Evolutionary conservation across 2,113 vertebrate genomes (phyloP).

Genomic region (Tachysurus fulvidraco): DNA sequence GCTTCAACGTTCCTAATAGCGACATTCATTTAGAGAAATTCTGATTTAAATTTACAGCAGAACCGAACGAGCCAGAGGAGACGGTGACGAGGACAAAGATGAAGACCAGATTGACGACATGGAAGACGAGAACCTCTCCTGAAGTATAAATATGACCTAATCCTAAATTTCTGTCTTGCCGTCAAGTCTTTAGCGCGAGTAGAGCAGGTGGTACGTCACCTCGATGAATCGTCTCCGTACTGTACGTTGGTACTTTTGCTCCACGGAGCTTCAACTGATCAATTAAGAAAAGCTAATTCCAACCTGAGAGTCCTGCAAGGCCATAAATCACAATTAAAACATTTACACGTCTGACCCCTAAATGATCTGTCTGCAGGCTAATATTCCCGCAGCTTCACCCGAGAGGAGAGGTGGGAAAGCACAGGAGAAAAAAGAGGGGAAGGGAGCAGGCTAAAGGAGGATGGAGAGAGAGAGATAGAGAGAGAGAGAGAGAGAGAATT

Average conservation of each 20-base stretch:
- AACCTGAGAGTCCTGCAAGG: slow-evolving; percentile 31
- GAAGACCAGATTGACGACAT: neutral
- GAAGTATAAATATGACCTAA: neutral
- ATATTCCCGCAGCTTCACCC: slow-evolving; percentile 47
- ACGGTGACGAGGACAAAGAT: neutral
- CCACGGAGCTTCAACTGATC: slow-evolving; percentile 42
- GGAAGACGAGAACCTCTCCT: neutral
- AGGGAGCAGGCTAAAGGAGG: neutral
- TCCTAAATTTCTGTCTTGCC: neutral
- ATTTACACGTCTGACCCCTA: slow-evolving; percentile 53
- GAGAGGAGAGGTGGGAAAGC: slow-evolving; percentile 6
- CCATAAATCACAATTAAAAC: slow-evolving; percentile 60
- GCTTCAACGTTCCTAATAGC: neutral
- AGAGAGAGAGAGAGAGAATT: neutral
- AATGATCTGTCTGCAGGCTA: slow-evolving; percentile 55
- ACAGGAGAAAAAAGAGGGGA: neutral
- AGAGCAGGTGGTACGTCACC: neutral
- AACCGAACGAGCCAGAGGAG: neutral
- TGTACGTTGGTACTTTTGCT: slow-evolving; percentile 12
- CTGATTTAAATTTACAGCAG: neutral
- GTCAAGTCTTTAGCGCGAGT: slow-evolving; percentile 23
- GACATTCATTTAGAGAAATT: too few species aligned
- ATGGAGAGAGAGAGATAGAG: neutral
- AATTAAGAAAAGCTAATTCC: slow-evolving; percentile 48
- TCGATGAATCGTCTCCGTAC: slow-evolving; percentile 1